Base-by-base conservation (phyloP, 1,140 invertebrate genomes). In the Drosophila nikananu region DNA sequence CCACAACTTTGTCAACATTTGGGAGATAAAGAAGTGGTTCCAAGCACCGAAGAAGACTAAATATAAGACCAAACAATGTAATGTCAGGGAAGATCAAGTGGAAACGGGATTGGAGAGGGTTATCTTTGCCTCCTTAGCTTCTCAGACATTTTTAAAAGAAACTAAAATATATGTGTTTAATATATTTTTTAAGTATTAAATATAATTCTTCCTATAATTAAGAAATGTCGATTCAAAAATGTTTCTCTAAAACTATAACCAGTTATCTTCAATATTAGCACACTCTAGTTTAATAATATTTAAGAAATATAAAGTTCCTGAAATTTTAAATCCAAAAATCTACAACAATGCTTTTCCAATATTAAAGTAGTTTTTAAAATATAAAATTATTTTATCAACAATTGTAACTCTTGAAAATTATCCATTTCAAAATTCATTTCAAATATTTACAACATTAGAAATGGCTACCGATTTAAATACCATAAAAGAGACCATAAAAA, bases 1-100 rank as follows among this genome's bases (percentile, higher is more conserved):
- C n/a, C 17, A 7, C 41, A 71, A 42, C 27, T 35, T 60, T 73
- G 70, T 73, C 70, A 73, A 73, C 54, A 55, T 39, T 55, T 17
- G 32, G 32, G 17, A 41, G 44, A 72, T 73, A 72, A 60, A 60
- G 21, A 73, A 60, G 23, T 51, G 27, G 13, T 3, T 23, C 23
- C 19, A 13, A 12, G 44, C 25, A 32, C 27, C 30, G 44, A 46
- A 25, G 5, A 27, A 27, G 17, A 46, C 21, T 44, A 42, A 46
- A 44, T 46, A n/a, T n/a, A 55, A 55, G 32, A n/a, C 21, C 15
- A 23, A 35, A 13, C 30, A 46, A 35, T 32, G 25, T 27, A 17
- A 27, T 25, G 27, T 25, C 19, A 60, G 15, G 0, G 17, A n/a
- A 71, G n/a, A 54, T 35, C 51, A 35, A 54, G 51, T 35, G 51